Evolutionary conservation across 2,113 vertebrate species (phyloP), one percentile per base, ranked within the genome.

Genomic region (Trachemys scripta): DNA sequence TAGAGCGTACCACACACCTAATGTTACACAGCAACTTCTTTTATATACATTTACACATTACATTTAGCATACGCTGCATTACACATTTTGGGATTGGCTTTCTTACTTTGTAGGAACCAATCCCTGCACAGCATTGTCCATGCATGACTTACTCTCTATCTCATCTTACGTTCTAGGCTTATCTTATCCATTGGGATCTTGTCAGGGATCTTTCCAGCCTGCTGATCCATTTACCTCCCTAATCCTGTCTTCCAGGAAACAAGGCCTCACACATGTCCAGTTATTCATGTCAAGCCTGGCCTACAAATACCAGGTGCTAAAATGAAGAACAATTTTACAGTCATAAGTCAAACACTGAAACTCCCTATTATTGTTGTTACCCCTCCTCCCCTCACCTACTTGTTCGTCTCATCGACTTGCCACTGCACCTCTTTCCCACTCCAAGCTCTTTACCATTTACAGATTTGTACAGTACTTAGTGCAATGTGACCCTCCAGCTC

Each of bases 311-410:
- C 57, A 50, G 29, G 87, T 25, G 17, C 35, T 78, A 42, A 88
- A 9, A 96, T 82, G 4, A 11, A 87, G 56, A 88, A 90, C 10
- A 86, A 86, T 12, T 84, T 84, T 1, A 50, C 82, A 90, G 51
- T 49, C 92, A 0, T 81, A 56, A 88, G 80, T 91, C 17, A 93
- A 24, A 7, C 0, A 0, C 22, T 83, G 75, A 80, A 75, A 76
- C 10, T 22, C 22, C 11, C 24, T 10, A 16, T 93, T 87, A n/a
- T 14, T 47, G 78, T 83, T 29, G 80, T 24, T 2, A 31, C 0
- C 50, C 14, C 31, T 59, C 51, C 65, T 79, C 11, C 35, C 10
- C 42, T n/a, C 76, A 78, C 62, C 42, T 19, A 17, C 49, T 65
- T 78, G 51, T 78, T 75, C 57, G 38, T 78, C 84, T 65, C 8